Evolutionary conservation across 2,797 vertebrate species (phyloP), one percentile per base, ranked within the genome.

Genomic region (Anguilla obscura): DNA sequence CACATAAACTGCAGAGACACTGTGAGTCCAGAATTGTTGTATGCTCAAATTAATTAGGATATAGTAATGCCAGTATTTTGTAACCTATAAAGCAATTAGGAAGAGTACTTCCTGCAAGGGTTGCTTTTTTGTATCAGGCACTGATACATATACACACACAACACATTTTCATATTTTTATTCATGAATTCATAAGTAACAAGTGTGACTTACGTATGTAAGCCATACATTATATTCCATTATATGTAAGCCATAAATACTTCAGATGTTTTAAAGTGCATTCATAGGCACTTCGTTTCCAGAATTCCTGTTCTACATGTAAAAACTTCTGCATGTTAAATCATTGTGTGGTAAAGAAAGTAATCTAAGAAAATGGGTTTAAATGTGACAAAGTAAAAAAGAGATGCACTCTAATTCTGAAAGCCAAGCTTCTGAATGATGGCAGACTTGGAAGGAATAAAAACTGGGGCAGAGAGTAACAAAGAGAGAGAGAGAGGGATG

Each of bases 401-500:
- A 66, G 21, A n/a, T 8, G 30, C 30, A 36, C 69, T 74, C 10
- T 30, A 69, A 69, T 16, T 16, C 69, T 74, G 30, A 79, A 79
- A 79, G 12, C 14, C 1, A 79, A 45, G 74, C 9, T 79, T 79
- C 16, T 45, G 33, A 16, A 21, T 18, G 6, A 45, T 14, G 30
- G 36, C 74, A 79, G 12, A 18, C 4, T 24, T 40, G 36, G 36
- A 45, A 79, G 24, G 45, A 21, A 8, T 83, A 69, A 45, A 52
- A 74, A 74, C n/a, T 30, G 14, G 30, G 71, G 48, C 27, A 8
- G 52, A 86, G 50, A 63, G 69, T 45, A 69, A 60, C 12, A 69
- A 85, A 63, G 33, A 36, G 69, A 71, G 33, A 18, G 54, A 84
- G 14, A 58, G 84, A 60, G 84, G 27, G 84, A 85, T 33, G 56